Evolutionary conservation across 2,888 invertebrate species (phyloP).

Genomic region (Drosophila leonis): DNA sequence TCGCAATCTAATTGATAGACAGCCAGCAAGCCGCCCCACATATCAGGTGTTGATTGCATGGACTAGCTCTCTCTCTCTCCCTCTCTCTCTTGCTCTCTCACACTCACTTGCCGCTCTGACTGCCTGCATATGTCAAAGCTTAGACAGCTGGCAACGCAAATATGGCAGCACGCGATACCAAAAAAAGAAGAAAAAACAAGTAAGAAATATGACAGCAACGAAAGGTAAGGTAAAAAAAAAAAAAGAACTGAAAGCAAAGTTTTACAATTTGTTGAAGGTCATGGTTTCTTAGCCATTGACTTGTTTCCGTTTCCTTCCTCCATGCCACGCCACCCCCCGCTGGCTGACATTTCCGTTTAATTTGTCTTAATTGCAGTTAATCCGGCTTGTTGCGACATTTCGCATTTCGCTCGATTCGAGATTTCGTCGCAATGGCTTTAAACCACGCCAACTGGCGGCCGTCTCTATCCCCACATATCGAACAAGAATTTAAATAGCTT

Average conservation of each 20-base stretch:
- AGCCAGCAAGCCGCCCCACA: constrained; percentile 26
- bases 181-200: neutral
- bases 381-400: constrained; percentile 54
- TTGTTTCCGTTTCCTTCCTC: constrained; percentile 38
- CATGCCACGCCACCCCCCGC: neutral
- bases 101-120: neutral
- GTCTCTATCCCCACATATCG: constrained; percentile 22
- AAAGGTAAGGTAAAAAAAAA: constrained; percentile 1
- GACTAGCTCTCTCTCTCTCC: constrained; percentile 12
- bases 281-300: constrained; percentile 53
- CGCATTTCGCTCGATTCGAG: constrained; percentile 32
- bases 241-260: constrained; percentile 6
- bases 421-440: constrained; percentile 55
- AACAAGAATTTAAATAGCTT: constrained; percentile 46
- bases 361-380: constrained; percentile 69
- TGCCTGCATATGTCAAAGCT: constrained; percentile 76
- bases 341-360: constrained; percentile 71
- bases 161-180: constrained; percentile 81
- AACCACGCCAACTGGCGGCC: constrained; percentile 55
- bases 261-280: constrained; percentile 50
- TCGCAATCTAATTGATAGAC: constrained; percentile 73
- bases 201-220: constrained; percentile 1
- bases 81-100: neutral
- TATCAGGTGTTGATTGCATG: constrained; percentile 64
- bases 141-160: constrained; percentile 80